These are phyloP conservation scores for Poecilobothrus nobilitatus DNA, from an alignment of 2,888 invertebrate genomes.

Conservation along the genomic window DNA sequence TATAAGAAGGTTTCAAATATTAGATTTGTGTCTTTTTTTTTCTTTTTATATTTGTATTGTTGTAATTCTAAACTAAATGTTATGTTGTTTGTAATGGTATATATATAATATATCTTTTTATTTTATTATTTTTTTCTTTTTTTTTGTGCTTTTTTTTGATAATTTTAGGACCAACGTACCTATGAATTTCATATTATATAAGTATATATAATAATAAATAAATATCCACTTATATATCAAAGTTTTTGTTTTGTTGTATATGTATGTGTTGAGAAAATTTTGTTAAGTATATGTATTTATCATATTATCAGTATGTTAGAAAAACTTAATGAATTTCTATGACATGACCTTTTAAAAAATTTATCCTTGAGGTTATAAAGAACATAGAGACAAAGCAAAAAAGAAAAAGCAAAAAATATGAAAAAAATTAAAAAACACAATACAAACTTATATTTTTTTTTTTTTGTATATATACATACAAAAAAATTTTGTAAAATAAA, in stretches of 20 bases:
- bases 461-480: too few relatives aligned
- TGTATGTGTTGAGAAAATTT: neutral
- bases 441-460: too few relatives aligned
- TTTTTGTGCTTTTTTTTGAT: neutral
- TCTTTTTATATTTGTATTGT: too few relatives aligned
- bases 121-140: neutral
- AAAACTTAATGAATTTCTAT: slow-evolving; percentile 1
- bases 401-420: neutral
- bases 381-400: neutral
- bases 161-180: neutral
- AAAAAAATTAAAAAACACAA: too few relatives aligned
- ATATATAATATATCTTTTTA: neutral
- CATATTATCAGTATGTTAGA: neutral
- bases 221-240: neutral
- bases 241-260: neutral
- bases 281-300: too few relatives aligned
- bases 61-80: too few relatives aligned
- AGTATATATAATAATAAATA: neutral
- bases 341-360: slow-evolving; percentile 1
- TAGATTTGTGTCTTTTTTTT: too few relatives aligned
- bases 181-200: neutral
- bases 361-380: slow-evolving; percentile 1
- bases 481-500: too few relatives aligned
- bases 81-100: too few relatives aligned
- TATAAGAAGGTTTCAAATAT: neutral